Conservation (phyloP, 1,140 invertebrate species). For the Nomia melanderi region DNA sequence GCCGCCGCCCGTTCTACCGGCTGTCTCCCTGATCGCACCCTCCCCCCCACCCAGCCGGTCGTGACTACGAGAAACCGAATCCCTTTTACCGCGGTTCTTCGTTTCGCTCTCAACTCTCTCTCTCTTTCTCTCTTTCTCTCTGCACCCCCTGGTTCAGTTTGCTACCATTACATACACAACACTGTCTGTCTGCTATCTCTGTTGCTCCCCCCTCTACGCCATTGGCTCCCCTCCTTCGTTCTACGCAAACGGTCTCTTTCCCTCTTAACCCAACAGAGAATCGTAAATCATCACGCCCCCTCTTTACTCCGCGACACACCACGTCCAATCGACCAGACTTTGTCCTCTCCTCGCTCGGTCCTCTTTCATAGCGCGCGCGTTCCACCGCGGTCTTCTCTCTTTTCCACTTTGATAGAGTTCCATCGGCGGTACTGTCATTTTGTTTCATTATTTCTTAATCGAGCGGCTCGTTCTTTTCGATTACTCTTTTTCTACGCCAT, state of each 20-base stretch:
- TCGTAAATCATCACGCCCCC: constrained; percentile 53
- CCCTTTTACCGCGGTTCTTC: constrained; percentile 31
- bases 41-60: not conserved
- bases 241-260: not conserved
- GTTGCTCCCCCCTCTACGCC: too few relatives aligned
- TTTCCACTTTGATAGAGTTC: too few relatives aligned
- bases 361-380: not conserved
- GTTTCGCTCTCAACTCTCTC: not conserved
- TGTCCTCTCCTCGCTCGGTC: constrained; percentile 9
- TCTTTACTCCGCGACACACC: constrained; percentile 18
- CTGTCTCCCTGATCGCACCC: too few relatives aligned
- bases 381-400: too few relatives aligned
- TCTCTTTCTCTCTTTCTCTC: not conserved
- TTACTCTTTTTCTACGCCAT: constrained; percentile 37
- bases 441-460: constrained; percentile 49
- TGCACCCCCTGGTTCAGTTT: too few relatives aligned
- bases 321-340: constrained; percentile 32
- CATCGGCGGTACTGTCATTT: constrained; percentile 25
- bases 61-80: constrained; percentile 38
- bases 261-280: constrained; percentile 5
- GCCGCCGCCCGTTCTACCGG: not conserved
- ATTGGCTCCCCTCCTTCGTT: not conserved
- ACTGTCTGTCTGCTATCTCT: not conserved
- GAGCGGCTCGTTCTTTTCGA: constrained; percentile 27
- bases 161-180: constrained; percentile 15